Evolutionary conservation across 2,113 vertebrate genomes (phyloP).

Genomic region (Axis porcinus): DNA sequence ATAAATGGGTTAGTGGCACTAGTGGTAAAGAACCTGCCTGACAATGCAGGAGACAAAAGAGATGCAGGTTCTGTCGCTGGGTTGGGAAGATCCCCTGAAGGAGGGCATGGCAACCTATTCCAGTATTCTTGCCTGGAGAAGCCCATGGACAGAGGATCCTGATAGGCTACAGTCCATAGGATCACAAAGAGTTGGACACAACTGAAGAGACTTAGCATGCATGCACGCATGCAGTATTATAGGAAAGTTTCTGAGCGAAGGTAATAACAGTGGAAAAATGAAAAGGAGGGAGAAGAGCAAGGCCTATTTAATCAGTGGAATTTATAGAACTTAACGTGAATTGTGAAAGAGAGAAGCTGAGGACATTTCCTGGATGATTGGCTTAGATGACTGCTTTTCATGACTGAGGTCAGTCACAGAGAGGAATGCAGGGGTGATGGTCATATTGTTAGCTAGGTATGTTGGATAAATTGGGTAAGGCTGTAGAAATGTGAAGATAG

Average conservation of each 20-base stretch:
- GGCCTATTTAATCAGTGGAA: background rate
- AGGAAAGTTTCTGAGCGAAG: background rate
- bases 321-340: background rate
- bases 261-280: background rate
- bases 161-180: background rate
- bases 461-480: background rate
- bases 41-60: background rate
- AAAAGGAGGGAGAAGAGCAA: background rate
- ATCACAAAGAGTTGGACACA: background rate
- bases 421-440: background rate
- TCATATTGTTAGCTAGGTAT: background rate
- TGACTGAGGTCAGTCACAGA: background rate
- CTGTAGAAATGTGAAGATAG: background rate
- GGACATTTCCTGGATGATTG: background rate
- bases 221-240: background rate
- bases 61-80: accelerated
- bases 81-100: background rate
- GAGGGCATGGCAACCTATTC: background rate
- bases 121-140: background rate
- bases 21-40: background rate
- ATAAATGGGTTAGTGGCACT: background rate
- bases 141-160: background rate
- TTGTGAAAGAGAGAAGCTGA: background rate
- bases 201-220: background rate
- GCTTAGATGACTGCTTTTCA: background rate